phyloP scores from a whole-genome alignment of 2,113 vertebrate genomes.

The Brienomyrus longianalis region DNA sequence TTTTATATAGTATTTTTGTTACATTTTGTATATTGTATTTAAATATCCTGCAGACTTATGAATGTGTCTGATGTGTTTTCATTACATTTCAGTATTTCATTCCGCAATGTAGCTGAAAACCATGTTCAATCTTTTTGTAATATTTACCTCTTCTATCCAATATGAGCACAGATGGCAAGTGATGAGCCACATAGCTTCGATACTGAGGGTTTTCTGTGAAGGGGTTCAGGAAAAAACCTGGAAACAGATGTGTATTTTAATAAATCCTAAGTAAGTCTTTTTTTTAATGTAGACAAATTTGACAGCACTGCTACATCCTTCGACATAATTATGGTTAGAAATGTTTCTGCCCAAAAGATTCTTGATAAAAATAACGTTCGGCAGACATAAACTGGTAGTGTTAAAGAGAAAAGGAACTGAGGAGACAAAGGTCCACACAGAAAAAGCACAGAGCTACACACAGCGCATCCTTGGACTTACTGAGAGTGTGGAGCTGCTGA shows the following conservation, averaged over 20 bases:
- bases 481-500: constrained; percentile 58
- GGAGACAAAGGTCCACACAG: neutral
- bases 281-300: neutral
- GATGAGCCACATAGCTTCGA: constrained; percentile 54
- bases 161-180: constrained; percentile 57
- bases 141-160: constrained; percentile 65
- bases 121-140: neutral
- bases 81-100: neutral
- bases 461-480: constrained; percentile 40
- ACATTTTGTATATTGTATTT: neutral
- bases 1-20: neutral
- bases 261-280: neutral
- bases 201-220: constrained; percentile 60
- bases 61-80: neutral
- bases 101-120: neutral
- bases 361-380: neutral
- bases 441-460: neutral
- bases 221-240: constrained; percentile 69
- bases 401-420: neutral
- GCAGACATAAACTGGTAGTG: neutral
- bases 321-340: neutral
- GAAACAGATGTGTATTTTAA: neutral
- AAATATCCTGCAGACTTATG: neutral
- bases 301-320: neutral
- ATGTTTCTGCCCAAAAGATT: neutral